Base-by-base conservation (phyloP, 1,140 invertebrate species). In the Zaprionus inermis region DNA sequence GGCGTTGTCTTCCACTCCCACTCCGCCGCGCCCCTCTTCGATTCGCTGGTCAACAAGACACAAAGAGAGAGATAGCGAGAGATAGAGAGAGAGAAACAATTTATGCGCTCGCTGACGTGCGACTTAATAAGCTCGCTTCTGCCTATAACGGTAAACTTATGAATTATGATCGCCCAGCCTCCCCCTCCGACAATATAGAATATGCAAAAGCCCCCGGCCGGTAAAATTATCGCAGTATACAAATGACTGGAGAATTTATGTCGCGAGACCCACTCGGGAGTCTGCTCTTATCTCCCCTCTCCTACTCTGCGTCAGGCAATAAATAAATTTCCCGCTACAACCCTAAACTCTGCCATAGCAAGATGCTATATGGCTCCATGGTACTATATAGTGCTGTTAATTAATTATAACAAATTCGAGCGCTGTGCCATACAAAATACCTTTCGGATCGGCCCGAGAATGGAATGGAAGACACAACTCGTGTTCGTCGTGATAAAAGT, bases 331-430 rank as follows among this genome's bases (percentile, higher is more conserved):
- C 55, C 66, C 54, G 76, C 70, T 77, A 49, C 64, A 73, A 66
- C 51, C 28, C 56, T 44, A 30, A 58, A 56, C 61, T 63, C 16
- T 20, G 9, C 10, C 10, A 16, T 20, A 16, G 12, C 11, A 16
- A 4, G 16, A 18, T 44, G 44, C 44, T 20, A 46, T 46, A 46
- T 46, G 9, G 44, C 10, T 12, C 24, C 24, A 28, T 28, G 24
- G 24, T 12, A 18, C 10, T 49, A 55, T 44, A 84, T 73, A 74
- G 68, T 78, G 80, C 76, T 89, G 80, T 90, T 90, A 89, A 89
- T 89, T 89, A 89, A 89, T 89, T 89, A 76, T 72, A 90, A 89
- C 85, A 90, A 89, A 84, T 88, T 84, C 81, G 72, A 63, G 54
- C 46, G 44, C 46, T 51, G n/a, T 36, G 30, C 54, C 36, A n/a